Evolutionary conservation across 2,113 vertebrate species (phyloP), one percentile per base, ranked within the genome.

Genomic region (Pholis gunnellus): DNA sequence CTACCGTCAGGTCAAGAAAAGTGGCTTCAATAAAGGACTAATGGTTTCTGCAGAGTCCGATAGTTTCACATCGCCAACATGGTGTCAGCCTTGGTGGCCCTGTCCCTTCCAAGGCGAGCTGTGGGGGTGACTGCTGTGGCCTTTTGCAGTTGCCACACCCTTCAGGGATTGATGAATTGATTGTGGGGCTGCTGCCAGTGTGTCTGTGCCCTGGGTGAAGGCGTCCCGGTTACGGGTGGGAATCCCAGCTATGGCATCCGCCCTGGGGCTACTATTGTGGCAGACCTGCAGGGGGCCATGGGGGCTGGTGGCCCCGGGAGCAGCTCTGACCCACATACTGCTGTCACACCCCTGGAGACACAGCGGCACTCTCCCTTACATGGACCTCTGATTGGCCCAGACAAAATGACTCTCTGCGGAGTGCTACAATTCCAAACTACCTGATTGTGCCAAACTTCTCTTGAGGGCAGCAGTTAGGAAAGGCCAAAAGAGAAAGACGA

Each of bases 341-440:
- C 95, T 95, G 95, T 95, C 95, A 95, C 94, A 93, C 94, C 95
- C 95, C 95, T 95, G 94, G 95, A 96, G 94, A 96, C 95, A 95
- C 93, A 93, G 87, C 87, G 2, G 88, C 87, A 65, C 76, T 90
- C 88, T 82, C 83, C 77, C 57, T 66, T 31, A 78, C 63, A 72
- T 7, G 29, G 80, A 84, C 84, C 81, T 91, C 72, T 77, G 88
- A 92, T 88, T 89, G 89, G 86, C 91, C 83, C 67, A 46, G 72
- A 87, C 76, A 68, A 82, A 89, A 89, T 88, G 85, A 90, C 84
- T 90, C 79, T 85, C 36, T 83, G 40, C 42, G 78, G 52, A 87
- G 84, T 60, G 75, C 74, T 75, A 79, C 86, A 81, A 76, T 89
- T 93, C 72, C 75, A 88, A 91, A 88, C 86, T 87, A 89, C 81